Base-by-base conservation (phyloP, 2,113 vertebrate species). In the Pterocles gutturalis region DNA sequence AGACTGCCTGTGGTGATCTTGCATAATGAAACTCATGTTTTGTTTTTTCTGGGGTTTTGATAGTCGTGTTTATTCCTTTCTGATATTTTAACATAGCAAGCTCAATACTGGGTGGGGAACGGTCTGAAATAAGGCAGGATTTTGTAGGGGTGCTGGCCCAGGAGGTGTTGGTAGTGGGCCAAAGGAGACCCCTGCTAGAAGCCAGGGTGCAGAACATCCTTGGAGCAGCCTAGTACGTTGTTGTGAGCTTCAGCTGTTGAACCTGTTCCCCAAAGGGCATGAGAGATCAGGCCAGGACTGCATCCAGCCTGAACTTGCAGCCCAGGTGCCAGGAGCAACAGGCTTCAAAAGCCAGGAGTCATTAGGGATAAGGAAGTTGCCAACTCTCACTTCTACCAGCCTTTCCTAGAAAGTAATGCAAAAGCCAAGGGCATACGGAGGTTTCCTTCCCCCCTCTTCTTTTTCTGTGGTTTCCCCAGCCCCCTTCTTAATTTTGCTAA, bases 391-490 rank as follows among this genome's bases (percentile, higher is more conserved):
- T 73, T 78, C 61, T 22, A 87, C 28, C 12, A 36, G 3, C 25
- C 19, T 83, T 67, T 90, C 13, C 36, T 78, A n/a, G 41, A 81
- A 78, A 92, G n/a, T 17, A 13, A 43, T 2, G 8, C 11, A 49
- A 22, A 69, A 61, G 7, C 41, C 28, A 69, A 70, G 34, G 1
- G 3, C 16, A 53, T 2, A 4, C 0, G 26, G 4, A 12, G 2
- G 1, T 54, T 61, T 53, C 25, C 7, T 57, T 71, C 33, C 22
- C 17, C 9, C 4, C 3, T 34, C 10, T 31, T 65, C 9, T 33
- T 78, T 5, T 41, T 64, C 36, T n/a, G 14, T 6, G 7, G 9
- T 67, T 79, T 90, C 29, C 55, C 54, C 28, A n/a, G 25, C 7
- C 11, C 8, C 16, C 19, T 76, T 77, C 36, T 65, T 53, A 25